phyloP scores from a whole-genome alignment of 1,140 invertebrate species.

The Triops cancriformis region DNA sequence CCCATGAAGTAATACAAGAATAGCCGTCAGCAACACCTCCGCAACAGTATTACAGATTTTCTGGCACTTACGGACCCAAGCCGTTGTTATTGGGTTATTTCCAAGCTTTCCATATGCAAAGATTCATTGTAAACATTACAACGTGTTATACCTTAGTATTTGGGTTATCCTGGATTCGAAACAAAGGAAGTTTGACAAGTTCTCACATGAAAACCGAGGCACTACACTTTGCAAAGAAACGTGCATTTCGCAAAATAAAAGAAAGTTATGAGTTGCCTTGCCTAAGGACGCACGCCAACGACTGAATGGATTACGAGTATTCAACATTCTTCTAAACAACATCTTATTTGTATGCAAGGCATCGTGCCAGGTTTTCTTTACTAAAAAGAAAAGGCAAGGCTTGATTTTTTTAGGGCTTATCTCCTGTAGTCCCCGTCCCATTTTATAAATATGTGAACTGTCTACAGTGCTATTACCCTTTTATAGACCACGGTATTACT shows the following conservation, averaged over 20 bases:
- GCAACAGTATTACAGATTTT: too few species aligned
- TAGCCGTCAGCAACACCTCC: too few species aligned
- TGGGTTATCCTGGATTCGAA: too few species aligned
- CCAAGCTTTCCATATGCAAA: too few species aligned
- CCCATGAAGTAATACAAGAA: too few species aligned
- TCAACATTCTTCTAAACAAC: not conserved
- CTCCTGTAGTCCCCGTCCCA: not conserved
- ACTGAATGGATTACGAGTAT: conserved; percentile 6
- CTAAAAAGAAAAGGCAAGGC: not conserved
- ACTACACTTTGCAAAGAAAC: too few species aligned
- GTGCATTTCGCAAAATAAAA: not conserved
- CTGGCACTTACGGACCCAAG: too few species aligned
- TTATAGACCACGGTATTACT: not conserved
- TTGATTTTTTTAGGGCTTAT: not conserved
- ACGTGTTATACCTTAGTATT: too few species aligned
- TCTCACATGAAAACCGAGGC: too few species aligned
- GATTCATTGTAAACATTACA: too few species aligned
- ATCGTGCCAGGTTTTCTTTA: not conserved
- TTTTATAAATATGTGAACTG: not conserved
- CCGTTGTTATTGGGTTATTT: too few species aligned
- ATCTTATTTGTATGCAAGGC: conserved; percentile 13
- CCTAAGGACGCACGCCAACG: not conserved
- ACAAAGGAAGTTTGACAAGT: too few species aligned
- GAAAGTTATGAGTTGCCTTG: not conserved
- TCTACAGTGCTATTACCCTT: conserved; percentile 5